Evolutionary conservation across 2,113 vertebrate species (phyloP).

Genomic region (Alectura lathami): DNA sequence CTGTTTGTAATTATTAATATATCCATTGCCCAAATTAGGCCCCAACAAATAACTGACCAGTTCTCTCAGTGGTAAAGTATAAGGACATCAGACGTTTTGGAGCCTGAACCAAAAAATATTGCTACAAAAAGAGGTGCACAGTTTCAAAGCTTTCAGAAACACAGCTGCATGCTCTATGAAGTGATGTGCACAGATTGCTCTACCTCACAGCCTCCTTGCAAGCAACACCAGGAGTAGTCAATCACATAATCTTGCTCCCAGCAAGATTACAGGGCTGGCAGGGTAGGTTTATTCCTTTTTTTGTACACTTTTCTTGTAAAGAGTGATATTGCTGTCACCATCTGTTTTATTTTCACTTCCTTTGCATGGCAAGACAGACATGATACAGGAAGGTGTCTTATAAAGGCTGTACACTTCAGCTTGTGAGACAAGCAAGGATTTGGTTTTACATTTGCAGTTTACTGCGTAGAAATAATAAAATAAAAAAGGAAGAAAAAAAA

Average conservation of each 20-base stretch:
- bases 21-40: background rate
- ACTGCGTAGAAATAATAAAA: background rate
- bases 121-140: background rate
- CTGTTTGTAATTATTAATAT: background rate
- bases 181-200: background rate
- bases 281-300: background rate
- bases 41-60: background rate
- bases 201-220: background rate
- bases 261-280: background rate
- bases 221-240: background rate
- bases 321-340: background rate
- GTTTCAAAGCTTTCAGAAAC: background rate
- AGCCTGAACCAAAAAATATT: background rate
- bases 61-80: background rate
- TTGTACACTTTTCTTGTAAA: background rate
- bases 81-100: background rate
- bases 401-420: background rate
- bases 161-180: background rate
- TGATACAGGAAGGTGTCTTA: background rate
- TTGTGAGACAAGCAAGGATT: background rate
- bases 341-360: background rate
- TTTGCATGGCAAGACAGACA: background rate
- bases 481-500: background rate
- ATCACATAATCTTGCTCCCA: background rate
- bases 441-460: background rate